Evolutionary conservation across 2,888 invertebrate genomes (phyloP).

Genomic region (Nomada lathburiana): DNA sequence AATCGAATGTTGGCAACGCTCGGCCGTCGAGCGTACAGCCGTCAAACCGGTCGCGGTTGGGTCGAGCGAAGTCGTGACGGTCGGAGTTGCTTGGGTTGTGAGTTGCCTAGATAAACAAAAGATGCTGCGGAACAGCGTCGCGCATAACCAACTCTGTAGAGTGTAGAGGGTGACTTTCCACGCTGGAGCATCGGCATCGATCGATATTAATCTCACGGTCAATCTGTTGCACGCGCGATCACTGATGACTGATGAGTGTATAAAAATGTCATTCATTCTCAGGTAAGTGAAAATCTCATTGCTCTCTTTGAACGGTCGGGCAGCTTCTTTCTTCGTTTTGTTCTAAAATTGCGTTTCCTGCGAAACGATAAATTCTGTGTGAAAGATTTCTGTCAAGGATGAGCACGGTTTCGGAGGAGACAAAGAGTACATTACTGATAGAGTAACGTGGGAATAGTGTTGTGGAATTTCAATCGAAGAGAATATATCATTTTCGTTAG

Average conservation of each 20-base stretch:
- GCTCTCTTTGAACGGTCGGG: not conserved
- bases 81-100: constrained; percentile 30
- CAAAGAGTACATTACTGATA: not conserved
- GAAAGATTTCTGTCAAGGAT: not conserved
- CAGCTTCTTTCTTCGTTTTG: not conserved
- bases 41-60: constrained; percentile 41
- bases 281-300: constrained; percentile 33
- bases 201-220: constrained; percentile 20
- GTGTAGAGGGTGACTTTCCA: not conserved
- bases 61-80: constrained; percentile 42
- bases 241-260: not conserved
- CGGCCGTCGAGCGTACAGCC: constrained; percentile 10
- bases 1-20: constrained; percentile 54
- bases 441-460: not conserved
- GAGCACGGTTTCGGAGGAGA: too few species aligned
- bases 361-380: not conserved
- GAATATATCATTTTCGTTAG: too few species aligned
- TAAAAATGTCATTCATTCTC: constrained; percentile 26
- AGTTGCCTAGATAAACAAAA: constrained; percentile 51
- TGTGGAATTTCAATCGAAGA: not conserved
- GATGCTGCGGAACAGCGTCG: constrained; percentile 35
- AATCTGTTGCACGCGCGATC: constrained; percentile 22
- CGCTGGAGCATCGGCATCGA: constrained; percentile 11
- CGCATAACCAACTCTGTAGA: not conserved
- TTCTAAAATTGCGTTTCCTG: not conserved